Percentiles rank a stretch among this genome's conserved stretches.
These are phyloP conservation scores for Corythucha ciliata DNA, from an alignment of 2,888 invertebrate genomes.

Conservation along the genomic window DNA sequence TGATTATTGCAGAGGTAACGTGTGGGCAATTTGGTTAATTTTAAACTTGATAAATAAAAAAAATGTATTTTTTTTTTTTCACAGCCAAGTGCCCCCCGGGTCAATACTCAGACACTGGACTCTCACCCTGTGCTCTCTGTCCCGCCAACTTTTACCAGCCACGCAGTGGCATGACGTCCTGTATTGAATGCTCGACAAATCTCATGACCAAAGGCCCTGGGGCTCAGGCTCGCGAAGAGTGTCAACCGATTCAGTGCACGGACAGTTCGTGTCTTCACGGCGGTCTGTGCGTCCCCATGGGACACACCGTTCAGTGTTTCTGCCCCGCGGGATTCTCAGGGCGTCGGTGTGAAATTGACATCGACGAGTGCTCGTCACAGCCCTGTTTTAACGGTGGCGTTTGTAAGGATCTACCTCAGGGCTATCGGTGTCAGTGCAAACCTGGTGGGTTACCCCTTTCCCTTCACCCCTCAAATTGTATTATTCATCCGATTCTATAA, in stretches of 20 bases:
- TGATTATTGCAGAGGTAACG: constrained; percentile 71
- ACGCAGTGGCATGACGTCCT: constrained; percentile 69
- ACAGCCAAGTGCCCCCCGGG: constrained; percentile 85
- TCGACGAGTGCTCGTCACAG: constrained; percentile 87
- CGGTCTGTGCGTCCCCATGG: constrained; percentile 80
- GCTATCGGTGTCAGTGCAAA: constrained; percentile 80
- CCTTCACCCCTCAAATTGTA: neutral
- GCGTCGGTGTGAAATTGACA: constrained; percentile 84
- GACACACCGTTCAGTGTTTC: constrained; percentile 81
- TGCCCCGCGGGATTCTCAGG: constrained; percentile 93
- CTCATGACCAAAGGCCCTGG: constrained; percentile 76
- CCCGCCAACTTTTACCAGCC: constrained; percentile 89
- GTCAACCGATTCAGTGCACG: constrained; percentile 76
- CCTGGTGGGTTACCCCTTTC: constrained; percentile 43
- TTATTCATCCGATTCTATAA: neutral
- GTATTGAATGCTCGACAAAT: constrained; percentile 82
- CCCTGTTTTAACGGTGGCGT: constrained; percentile 90
- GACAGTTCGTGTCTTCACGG: constrained; percentile 85
- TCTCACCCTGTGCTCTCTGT: constrained; percentile 88
- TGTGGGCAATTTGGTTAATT: constrained; percentile 33
- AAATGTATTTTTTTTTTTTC: no score
- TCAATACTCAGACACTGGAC: constrained; percentile 82
- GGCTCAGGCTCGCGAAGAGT: constrained; percentile 73
- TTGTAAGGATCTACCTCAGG: constrained; percentile 85
- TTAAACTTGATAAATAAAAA: neutral